Evolutionary conservation across 2,113 vertebrate species (phyloP), one percentile per base, ranked within the genome.

Genomic region (Hippopotamus amphibius): DNA sequence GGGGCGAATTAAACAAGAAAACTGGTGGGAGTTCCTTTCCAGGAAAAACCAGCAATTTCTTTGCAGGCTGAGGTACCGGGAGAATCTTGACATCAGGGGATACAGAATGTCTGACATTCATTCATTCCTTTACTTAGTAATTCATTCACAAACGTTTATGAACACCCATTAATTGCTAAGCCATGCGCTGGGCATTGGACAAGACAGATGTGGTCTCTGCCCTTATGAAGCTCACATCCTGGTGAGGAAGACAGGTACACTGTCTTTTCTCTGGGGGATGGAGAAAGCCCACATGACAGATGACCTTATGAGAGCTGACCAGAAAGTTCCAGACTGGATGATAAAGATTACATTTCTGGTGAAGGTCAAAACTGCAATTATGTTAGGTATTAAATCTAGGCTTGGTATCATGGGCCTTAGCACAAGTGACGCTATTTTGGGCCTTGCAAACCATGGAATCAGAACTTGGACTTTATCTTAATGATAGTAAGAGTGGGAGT

Each of bases 101-200:
- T 57, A 94, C n/a, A 88, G 33, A 46, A 80, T 88, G n/a, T 86
- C 37, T 92, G 63, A 66, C 22, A 53, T 77, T 96, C 41, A 65
- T 33, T 82, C 24, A 88, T 71, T 72, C 66, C 11, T 6, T 50
- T 59, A 41, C 30, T 88, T 81, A 86, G 11, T 14, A 53, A 69
- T 69, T 92, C 50, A 66, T 69, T 95, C 61, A 81, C 37, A 92
- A 77, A 71, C 41, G 28, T 81, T 90, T 74, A 77, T 88, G 68
- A 83, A 65, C 63, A 83, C 69, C 37, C 77, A 63, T 83, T 43
- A 76, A 77, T 82, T 71, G 50, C 37, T 90, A 86, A 71, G 65
- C 46, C 69, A 71, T 48, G 9, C 37, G 24, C 30, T 90, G 33
- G 72, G 19, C 16, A 93, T 46, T 66, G 6, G 61, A 88, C 41